A percentile compares a stretch with the other conserved stretches of the same genome.
phyloP scores from a whole-genome alignment of 2,888 invertebrate genomes.

The Panopea generosa region DNA sequence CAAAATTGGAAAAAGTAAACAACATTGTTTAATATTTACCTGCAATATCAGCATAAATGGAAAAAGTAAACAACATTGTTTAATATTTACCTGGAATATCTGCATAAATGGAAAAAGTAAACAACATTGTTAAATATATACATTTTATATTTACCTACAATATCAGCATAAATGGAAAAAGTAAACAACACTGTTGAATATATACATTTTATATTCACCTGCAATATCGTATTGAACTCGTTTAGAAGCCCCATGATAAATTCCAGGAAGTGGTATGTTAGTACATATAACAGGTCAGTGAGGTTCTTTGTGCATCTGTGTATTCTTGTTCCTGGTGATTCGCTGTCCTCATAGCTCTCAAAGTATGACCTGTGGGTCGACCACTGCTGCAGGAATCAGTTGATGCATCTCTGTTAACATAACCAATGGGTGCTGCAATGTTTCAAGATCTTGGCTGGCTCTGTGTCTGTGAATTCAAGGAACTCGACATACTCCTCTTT shows the following conservation, averaged over 20 bases:
- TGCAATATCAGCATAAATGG: too few species aligned
- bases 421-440: constrained; percentile 54
- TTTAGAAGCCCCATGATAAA: constrained; percentile 44
- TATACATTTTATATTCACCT: constrained; percentile 37
- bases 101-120: too few species aligned
- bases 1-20: too few species aligned
- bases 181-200: too few species aligned
- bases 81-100: too few species aligned
- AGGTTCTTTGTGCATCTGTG: constrained; percentile 19
- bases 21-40: too few species aligned
- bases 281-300: not conserved
- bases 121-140: too few species aligned
- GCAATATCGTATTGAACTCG: constrained; percentile 57
- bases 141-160: too few species aligned
- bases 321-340: constrained; percentile 14
- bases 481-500: constrained; percentile 1
- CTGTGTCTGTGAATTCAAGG: constrained; percentile 8
- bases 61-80: too few species aligned
- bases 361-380: constrained; percentile 53
- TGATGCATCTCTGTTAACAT: constrained; percentile 43
- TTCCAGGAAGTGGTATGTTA: constrained; percentile 38
- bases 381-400: constrained; percentile 52
- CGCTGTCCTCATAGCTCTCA: constrained; percentile 30
- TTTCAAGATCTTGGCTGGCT: constrained; percentile 31
- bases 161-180: too few species aligned